phyloP scores from a whole-genome alignment of 2,113 vertebrate species.

The Rhinolophus ferrumequinum region DNA sequence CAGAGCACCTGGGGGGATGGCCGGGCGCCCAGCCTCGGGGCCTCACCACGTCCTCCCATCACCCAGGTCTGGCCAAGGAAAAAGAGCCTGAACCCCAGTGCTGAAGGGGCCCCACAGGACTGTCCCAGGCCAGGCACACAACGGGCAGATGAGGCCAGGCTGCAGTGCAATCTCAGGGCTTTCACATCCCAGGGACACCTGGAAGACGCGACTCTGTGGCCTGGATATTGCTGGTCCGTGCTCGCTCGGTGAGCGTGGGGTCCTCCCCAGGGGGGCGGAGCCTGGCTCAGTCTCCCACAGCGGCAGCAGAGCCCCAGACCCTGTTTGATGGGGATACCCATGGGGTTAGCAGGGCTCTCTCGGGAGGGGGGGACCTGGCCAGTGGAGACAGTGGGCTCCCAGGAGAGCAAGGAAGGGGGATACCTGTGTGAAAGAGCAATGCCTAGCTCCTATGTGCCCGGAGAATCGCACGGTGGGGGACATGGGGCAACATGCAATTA shows the following conservation, averaged over 20 bases:
- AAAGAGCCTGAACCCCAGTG: background rate
- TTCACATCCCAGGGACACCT: background rate
- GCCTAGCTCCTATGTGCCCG: background rate
- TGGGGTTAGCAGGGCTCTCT: too few species aligned
- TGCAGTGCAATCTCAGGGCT: background rate
- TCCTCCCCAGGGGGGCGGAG: background rate
- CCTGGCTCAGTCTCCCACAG: too few species aligned
- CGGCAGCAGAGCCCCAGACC: too few species aligned
- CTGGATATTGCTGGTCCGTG: background rate
- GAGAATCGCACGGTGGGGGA: background rate
- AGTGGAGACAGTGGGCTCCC: background rate
- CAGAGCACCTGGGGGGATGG: background rate
- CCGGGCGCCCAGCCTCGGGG: background rate
- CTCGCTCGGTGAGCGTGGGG: background rate
- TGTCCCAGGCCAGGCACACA: accelerated
- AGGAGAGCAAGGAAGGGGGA: background rate
- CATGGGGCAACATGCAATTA: background rate
- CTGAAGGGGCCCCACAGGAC: background rate
- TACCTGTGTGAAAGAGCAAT: background rate
- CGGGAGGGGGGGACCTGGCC: background rate
- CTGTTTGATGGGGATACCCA: accelerated
- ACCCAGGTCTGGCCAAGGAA: background rate
- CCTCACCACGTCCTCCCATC: background rate
- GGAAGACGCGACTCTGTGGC: background rate
- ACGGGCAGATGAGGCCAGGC: too few species aligned